Conservation (phyloP, 2,888 invertebrate species). For the Syrphus vitripennis region DNA sequence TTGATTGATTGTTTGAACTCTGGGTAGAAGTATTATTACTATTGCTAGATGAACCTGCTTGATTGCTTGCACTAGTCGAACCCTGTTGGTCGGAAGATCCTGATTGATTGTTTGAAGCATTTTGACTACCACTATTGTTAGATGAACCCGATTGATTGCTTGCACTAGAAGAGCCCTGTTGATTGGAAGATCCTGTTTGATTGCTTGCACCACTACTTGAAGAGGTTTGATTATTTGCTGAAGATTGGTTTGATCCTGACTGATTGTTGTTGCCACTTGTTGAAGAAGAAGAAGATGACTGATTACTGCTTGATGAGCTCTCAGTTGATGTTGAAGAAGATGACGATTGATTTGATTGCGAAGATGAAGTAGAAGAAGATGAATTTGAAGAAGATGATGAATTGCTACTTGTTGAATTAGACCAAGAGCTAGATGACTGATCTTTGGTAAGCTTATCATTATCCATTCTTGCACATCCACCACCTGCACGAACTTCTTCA, state of each 20-base stretch:
- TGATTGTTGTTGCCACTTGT: constrained; percentile 49
- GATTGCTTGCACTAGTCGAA: constrained; percentile 65
- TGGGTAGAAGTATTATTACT: too few relatives aligned
- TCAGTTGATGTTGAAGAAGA: constrained; percentile 42
- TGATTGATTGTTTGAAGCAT: constrained; percentile 62
- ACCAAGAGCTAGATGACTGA: constrained; percentile 74
- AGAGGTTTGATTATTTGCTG: constrained; percentile 63
- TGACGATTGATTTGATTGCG: constrained; percentile 70
- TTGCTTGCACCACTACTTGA: constrained; percentile 49
- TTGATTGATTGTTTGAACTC: constrained; percentile 55
- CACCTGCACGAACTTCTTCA: constrained; percentile 84
- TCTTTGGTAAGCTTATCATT: constrained; percentile 65
- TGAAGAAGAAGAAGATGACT: constrained; percentile 59
- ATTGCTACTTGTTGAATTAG: constrained; percentile 74
- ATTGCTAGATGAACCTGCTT: constrained; percentile 49
- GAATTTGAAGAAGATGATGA: constrained; percentile 68
- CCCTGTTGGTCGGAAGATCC: too few relatives aligned
- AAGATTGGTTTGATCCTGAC: constrained; percentile 12
- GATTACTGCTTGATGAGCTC: constrained; percentile 69
- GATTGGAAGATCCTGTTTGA: constrained; percentile 45
- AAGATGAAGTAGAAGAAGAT: constrained; percentile 67
- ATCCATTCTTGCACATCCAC: constrained; percentile 78
- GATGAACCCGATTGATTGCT: constrained; percentile 52
- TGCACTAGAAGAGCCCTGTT: constrained; percentile 54
- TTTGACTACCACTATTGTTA: constrained; percentile 50